Percentiles rank a stretch among this genome's conserved stretches.
Conservation (phyloP, 2,888 invertebrate species). For the Cylloceria caligata region DNA sequence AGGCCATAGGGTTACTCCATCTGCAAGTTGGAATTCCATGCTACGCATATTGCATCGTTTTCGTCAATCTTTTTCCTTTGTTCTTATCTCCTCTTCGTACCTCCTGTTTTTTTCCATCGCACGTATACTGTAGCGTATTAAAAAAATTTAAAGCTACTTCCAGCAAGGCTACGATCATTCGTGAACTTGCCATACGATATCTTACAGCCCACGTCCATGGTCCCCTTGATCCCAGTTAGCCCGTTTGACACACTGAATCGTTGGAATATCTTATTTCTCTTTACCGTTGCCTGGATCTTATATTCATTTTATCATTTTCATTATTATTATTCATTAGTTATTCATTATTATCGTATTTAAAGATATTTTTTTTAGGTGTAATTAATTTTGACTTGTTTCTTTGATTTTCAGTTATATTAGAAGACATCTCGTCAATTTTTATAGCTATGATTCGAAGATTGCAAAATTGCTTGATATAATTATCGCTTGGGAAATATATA, state of each 20-base stretch:
- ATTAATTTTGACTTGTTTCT: neutral
- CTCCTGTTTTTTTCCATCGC: neutral
- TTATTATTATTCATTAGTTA: too few species aligned
- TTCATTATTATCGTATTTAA: neutral
- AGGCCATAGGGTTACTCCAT: slow-evolving; percentile 74
- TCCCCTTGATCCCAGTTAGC: slow-evolving; percentile 38
- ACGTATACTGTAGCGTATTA: neutral
- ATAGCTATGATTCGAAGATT: too few species aligned
- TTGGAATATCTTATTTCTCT: slow-evolving; percentile 18
- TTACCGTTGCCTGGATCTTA: neutral
- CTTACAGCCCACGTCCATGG: slow-evolving; percentile 2
- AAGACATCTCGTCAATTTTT: too few species aligned
- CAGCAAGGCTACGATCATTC: slow-evolving; percentile 22
- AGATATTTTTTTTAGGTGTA: neutral
- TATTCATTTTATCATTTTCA: neutral
- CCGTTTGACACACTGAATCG: slow-evolving; percentile 34
- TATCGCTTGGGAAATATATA: too few species aligned
- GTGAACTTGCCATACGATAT: slow-evolving; percentile 4
- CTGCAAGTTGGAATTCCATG: slow-evolving; percentile 72
- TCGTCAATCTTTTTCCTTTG: neutral
- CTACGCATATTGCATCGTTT: slow-evolving; percentile 62
- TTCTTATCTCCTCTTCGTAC: slow-evolving; percentile 23
- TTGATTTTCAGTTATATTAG: neutral
- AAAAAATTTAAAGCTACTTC: neutral
- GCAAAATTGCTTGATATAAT: neutral